Evolutionary conservation across 2,888 invertebrate genomes (phyloP), one percentile per base, ranked within the genome.

Genomic region (Synanthedon andrenaeformis): DNA sequence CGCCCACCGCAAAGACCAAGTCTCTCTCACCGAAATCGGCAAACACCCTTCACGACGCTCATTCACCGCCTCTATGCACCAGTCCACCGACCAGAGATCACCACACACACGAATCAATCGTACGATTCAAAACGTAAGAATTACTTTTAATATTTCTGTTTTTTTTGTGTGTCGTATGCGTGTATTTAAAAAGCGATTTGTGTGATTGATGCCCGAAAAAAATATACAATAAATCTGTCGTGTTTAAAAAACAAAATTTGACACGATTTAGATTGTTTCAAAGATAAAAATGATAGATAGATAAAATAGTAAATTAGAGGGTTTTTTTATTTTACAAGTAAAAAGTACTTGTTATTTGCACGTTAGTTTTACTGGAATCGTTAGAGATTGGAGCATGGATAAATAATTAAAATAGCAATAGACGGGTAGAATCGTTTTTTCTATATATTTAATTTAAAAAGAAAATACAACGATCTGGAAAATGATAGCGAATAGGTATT

Each of bases 91-190:
- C 72, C 13, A 82, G 74, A 57, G 82, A 74, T 52, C 78, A 75
- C 51, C 74, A 84, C 1, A 71, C 79, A 8, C 74, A 75, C 42
- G 88, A 88, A 55, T 82, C 87, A 1, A 79, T 88, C 57, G 76
- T 76, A 10, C 69, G 82, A 52, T 88, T 88, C 58, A 88, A 88
- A 74, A 86, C 86, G 88, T 88, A 69, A 81, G 87, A 78, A 61
- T 51, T 50, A 28, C 52, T 54, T 53, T 35, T 28, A 13, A 14
- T 8, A 17, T 12, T 51, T 52, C 56, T 48, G 51, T 54, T 54
- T 56, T 59, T 62, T 59, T 51, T 56, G 60, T 62, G 58, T 62
- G 60, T 35, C 5, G 45, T 57, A 60, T 61, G 55, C 62, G n/a
- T 45, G 45, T 45, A 45, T 14, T 45, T 45, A 13, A 45, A 14